Percentiles rank a stretch among this genome's conserved stretches.
These are phyloP conservation scores for Paradisaea rubra DNA, from an alignment of 2,113 vertebrate genomes.

Conservation along the genomic window DNA sequence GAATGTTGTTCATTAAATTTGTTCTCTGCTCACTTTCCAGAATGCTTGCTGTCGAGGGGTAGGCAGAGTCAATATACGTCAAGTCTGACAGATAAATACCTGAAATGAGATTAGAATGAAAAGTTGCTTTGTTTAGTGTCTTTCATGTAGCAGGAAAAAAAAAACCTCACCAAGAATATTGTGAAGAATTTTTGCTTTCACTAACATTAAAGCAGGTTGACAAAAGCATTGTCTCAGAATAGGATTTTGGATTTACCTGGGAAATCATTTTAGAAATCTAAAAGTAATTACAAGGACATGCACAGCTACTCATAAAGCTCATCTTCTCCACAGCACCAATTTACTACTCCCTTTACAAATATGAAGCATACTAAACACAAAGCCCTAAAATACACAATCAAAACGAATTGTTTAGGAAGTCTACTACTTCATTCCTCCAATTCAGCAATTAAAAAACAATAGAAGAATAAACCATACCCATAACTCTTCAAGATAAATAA, in stretches of 20 bases:
- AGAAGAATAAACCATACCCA: not conserved
- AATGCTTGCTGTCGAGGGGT: constrained; percentile 97
- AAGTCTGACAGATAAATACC: constrained; percentile 98
- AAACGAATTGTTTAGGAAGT: not conserved
- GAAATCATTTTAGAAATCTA: not conserved
- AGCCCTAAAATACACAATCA: not conserved
- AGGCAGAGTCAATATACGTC: constrained; percentile 96
- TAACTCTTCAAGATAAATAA: not conserved
- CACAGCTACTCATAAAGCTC: not conserved
- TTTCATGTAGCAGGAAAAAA: not conserved
- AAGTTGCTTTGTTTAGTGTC: not conserved
- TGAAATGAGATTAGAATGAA: constrained; percentile 59
- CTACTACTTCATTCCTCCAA: not conserved
- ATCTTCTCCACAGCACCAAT: not conserved
- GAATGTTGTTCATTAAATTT: constrained; percentile 98
- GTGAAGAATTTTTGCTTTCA: not conserved
- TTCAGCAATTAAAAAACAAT: not conserved
- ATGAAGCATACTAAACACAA: not conserved
- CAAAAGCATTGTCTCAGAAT: not conserved
- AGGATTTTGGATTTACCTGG: not conserved
- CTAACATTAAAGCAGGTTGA: not conserved
- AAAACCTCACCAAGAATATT: fast-evolving
- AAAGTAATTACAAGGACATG: not conserved
- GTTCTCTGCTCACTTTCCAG: constrained; percentile 96
- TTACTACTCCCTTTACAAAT: not conserved